These are phyloP conservation scores for Polydrusus pterygomalis DNA, from an alignment of 2,888 invertebrate species.

Conservation along the genomic window DNA sequence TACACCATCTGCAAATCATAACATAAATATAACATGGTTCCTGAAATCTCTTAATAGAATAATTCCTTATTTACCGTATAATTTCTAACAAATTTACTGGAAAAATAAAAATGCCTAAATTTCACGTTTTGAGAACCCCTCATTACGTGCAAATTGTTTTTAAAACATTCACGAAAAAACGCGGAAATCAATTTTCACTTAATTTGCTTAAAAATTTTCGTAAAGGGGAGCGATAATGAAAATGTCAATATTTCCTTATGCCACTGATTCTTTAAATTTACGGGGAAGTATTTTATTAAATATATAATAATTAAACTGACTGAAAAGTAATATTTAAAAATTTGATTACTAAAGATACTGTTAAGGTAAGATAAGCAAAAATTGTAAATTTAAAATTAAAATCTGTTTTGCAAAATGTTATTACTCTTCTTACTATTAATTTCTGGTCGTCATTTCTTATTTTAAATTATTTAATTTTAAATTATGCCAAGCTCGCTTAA, in stretches of 20 bases:
- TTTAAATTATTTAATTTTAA: too few relatives aligned
- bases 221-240: neutral
- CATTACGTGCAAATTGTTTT: neutral
- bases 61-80: too few relatives aligned
- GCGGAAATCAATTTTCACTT: neutral
- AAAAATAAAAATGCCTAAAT: neutral
- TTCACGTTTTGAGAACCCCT: neutral
- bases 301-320: neutral
- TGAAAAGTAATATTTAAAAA: neutral
- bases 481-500: too few relatives aligned
- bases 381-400: too few relatives aligned
- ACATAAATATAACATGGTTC: too few relatives aligned
- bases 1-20: too few relatives aligned
- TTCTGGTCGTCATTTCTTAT: too few relatives aligned
- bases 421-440: too few relatives aligned
- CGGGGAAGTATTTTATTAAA: too few relatives aligned
- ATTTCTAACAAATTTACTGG: neutral
- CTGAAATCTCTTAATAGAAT: too few relatives aligned
- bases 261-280: neutral
- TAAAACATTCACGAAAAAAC: neutral
- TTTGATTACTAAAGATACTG: neutral
- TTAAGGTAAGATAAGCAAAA: too few relatives aligned
- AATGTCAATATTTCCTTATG: neutral
- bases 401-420: too few relatives aligned
- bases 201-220: neutral